Conservation (phyloP, 2,888 invertebrate genomes). For the Apamea crenata region DNA sequence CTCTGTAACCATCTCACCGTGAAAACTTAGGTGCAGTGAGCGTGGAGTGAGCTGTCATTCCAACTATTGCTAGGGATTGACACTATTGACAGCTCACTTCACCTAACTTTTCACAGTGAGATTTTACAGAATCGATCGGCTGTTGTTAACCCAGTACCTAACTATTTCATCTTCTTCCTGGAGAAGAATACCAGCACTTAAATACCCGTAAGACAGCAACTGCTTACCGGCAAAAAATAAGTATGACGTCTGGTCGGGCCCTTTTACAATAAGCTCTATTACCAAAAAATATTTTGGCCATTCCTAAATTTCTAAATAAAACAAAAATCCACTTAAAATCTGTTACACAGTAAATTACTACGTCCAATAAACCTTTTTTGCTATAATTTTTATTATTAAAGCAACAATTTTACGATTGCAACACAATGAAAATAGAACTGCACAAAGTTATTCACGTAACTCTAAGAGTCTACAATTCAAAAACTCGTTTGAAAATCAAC, state of each 20-base stretch:
- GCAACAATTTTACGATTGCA: constrained; percentile 68
- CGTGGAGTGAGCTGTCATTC: too few species aligned
- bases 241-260: background rate
- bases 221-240: background rate
- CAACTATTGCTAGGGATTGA: too few species aligned
- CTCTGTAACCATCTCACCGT: too few species aligned
- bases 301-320: background rate
- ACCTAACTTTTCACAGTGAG: too few species aligned
- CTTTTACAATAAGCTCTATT: background rate
- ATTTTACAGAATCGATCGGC: too few species aligned
- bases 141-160: too few species aligned
- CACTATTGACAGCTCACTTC: too few species aligned
- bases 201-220: background rate
- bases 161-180: background rate
- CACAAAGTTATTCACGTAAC: constrained; percentile 21
- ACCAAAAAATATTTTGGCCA: background rate
- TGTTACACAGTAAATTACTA: constrained; percentile 60
- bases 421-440: constrained; percentile 57
- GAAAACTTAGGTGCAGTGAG: too few species aligned
- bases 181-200: background rate
- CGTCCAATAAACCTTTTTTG: constrained; percentile 54
- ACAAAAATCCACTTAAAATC: constrained; percentile 41
- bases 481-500: constrained; percentile 9
- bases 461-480: constrained; percentile 14
- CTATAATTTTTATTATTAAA: constrained; percentile 65